phyloP scores from a whole-genome alignment of 2,888 invertebrate genomes.

The Pristionchus exspectatus region DNA sequence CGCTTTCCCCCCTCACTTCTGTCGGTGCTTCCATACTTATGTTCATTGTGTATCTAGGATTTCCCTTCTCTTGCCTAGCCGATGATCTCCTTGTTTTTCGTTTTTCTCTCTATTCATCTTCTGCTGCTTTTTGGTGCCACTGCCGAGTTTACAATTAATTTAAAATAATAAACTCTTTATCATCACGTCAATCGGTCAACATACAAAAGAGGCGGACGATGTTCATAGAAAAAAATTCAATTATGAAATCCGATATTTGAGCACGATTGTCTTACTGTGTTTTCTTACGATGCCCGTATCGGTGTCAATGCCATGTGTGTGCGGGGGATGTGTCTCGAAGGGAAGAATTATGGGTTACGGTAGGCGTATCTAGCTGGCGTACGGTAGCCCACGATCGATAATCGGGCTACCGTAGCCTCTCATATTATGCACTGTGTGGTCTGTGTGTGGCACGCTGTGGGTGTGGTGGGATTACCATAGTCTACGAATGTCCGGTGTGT shows the following conservation, averaged over 20 bases:
- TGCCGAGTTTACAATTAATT: neutral
- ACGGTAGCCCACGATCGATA: neutral
- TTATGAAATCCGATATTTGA: slow-evolving; percentile 41
- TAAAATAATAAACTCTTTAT: slow-evolving; percentile 27
- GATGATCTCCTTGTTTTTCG: slow-evolving; percentile 40
- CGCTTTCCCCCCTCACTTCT: neutral
- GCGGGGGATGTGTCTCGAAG: neutral
- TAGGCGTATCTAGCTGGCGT: neutral
- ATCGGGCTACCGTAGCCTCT: slow-evolving; percentile 16
- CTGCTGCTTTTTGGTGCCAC: neutral
- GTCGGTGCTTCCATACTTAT: slow-evolving; percentile 44
- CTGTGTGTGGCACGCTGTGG: slow-evolving; percentile 19
- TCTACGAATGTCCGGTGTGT: neutral
- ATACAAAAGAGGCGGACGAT: neutral
- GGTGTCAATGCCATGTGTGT: slow-evolving; percentile 26
- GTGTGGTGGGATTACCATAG: slow-evolving; percentile 4
- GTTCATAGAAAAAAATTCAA: slow-evolving; percentile 10
- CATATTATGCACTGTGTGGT: slow-evolving; percentile 34
- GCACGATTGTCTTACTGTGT: slow-evolving; percentile 49
- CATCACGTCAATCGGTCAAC: slow-evolving; percentile 47
- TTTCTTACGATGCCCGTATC: slow-evolving; percentile 20
- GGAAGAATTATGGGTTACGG: neutral
- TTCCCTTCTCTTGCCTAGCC: slow-evolving; percentile 32
- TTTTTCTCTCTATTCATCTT: neutral
- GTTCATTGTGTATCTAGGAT: slow-evolving; percentile 12